Base-by-base conservation (phyloP, 2,888 invertebrate species). In the Standfussiana lucernea region DNA sequence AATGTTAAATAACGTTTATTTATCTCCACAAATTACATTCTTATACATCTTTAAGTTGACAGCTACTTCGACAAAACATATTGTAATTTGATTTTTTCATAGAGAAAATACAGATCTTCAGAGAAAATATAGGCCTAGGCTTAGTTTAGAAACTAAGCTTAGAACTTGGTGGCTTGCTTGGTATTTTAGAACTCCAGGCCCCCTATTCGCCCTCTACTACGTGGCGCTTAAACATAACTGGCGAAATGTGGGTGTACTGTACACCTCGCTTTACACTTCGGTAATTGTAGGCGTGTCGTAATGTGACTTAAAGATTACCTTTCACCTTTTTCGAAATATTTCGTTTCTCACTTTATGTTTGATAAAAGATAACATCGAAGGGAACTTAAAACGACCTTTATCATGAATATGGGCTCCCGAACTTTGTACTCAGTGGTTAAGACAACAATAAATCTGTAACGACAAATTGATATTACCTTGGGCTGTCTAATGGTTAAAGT, bases 381-480 rank as follows among this genome's bases (percentile, higher is more conserved):
- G 24, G 13, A 84, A 71, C 35, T 72, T 42, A 59, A 47, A 68
- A 75, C 35, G 61, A 42, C 37, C 24, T 68, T 67, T 66, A 78
- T 47, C 24, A 65, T 67, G n/a, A 37, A 13, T 56, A 53, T 50
- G 61, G 73, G 68, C 62, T 81, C 47, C 61, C 11, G 35, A 78
- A 85, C 56, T 76, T 76, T 53, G 32, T 56, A 56, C 47, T 72
- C 32, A 13, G 65, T 62, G 72, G 56, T 64, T 66, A 75, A 79
- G 69, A 59, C 50, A 4, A 45, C 56, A 45, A 79, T 74, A 82
- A 82, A 78, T 82, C 45, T 42, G 50, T 37, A 68, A 71, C 69
- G 82, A 76, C 72, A 85, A 84, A 84, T 77, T 75, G 75, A 81
- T 81, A 75, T 73, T 61, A 61, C 72, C 68, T 69, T 72, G 61